Conservation (phyloP, 2,113 vertebrate species). For the Ceyx cyanopectus region DNA sequence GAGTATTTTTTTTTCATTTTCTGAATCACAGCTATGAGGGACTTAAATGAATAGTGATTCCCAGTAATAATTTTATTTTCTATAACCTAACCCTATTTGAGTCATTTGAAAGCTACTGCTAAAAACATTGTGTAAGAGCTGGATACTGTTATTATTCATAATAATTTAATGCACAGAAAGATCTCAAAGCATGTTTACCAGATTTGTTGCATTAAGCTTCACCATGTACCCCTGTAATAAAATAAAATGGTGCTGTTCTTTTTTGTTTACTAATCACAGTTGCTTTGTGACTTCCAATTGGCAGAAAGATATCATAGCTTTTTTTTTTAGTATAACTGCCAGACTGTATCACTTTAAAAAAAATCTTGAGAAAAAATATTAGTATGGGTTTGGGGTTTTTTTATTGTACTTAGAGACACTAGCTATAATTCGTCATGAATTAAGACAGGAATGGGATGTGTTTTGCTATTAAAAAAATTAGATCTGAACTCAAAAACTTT, state of each 20-base stretch:
- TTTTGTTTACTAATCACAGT: neutral
- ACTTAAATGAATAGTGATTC: neutral
- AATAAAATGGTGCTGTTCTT: neutral
- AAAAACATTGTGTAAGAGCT: neutral
- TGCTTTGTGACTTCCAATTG: neutral
- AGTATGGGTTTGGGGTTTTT: neutral
- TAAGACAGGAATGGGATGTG: too few relatives aligned
- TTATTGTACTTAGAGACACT: too few relatives aligned
- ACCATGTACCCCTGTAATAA: neutral
- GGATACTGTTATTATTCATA: neutral
- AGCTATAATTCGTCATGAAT: too few relatives aligned
- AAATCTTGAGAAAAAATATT: neutral
- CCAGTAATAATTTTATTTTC: neutral
- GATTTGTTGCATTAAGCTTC: neutral
- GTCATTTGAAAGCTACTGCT: neutral
- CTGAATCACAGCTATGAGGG: neutral
- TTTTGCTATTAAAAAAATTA: too few relatives aligned
- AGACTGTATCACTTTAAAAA: neutral
- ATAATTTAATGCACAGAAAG: neutral
- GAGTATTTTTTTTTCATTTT: neutral
- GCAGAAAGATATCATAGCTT: neutral
- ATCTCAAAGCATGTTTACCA: neutral
- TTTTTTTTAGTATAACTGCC: neutral
- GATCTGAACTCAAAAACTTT: too few relatives aligned
- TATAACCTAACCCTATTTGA: neutral